phyloP scores from a whole-genome alignment of 2,797 vertebrate genomes.

The Hephaestus fuliginosus region DNA sequence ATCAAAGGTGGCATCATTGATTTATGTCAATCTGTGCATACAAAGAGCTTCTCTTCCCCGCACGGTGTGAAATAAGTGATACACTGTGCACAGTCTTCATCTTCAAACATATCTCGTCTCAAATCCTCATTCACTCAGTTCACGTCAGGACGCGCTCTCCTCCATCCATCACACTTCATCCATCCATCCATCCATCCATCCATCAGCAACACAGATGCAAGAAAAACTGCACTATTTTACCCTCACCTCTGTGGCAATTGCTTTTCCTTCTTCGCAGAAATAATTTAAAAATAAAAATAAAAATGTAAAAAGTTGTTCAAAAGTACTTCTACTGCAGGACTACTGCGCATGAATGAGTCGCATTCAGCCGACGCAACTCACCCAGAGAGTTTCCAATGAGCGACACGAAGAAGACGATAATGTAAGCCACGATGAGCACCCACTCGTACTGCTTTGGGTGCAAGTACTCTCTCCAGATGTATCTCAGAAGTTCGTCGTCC shows the following conservation, averaged over 20 bases:
- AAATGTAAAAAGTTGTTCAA: conserved; percentile 14
- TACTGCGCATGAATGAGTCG: conserved; percentile 28
- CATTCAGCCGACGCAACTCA: conserved; percentile 79
- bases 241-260: neutral
- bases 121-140: too few relatives aligned
- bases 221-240: neutral
- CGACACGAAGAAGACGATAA: conserved; percentile 94
- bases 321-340: neutral
- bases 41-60: neutral
- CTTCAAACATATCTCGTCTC: conserved; percentile 23
- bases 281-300: too few relatives aligned
- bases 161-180: neutral
- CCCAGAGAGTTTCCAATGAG: conserved; percentile 95
- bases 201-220: conserved; percentile 1
- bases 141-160: neutral
- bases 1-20: neutral
- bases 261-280: neutral
- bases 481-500: conserved; percentile 94
- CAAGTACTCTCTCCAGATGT: conserved; percentile 96
- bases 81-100: neutral
- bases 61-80: neutral
- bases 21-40: neutral
- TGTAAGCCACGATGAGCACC: conserved; percentile 95
- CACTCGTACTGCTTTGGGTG: conserved; percentile 97
- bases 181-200: neutral